These are phyloP conservation scores for Eupithecia tripunctaria DNA, from an alignment of 2,888 invertebrate species.

Conservation along the genomic window DNA sequence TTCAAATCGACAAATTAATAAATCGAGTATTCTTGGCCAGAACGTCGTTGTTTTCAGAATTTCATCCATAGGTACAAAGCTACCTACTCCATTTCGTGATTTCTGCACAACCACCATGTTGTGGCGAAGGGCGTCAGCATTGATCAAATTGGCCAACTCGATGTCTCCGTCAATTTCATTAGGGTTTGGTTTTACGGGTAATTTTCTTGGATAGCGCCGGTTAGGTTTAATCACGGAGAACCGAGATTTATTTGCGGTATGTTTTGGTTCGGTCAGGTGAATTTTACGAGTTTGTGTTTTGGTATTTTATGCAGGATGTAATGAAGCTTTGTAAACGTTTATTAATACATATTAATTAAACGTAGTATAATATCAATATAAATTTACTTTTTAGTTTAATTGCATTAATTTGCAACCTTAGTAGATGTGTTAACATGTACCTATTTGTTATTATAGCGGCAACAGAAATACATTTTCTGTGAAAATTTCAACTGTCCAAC, in stretches of 20 bases:
- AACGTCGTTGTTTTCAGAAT: no score
- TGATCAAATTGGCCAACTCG: slow-evolving; percentile 42
- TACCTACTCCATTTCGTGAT: neutral
- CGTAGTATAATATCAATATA: neutral
- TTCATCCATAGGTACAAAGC: no score
- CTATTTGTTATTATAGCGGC: no score
- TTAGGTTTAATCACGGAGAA: slow-evolving; percentile 50
- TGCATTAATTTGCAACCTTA: neutral
- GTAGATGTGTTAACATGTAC: no score
- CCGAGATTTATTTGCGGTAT: slow-evolving; percentile 24
- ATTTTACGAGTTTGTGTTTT: neutral
- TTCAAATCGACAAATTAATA: no score
- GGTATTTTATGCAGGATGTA: neutral
- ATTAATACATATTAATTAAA: neutral
- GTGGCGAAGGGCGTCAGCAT: slow-evolving; percentile 33
- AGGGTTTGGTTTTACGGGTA: slow-evolving; percentile 55
- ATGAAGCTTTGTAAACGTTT: neutral
- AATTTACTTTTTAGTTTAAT: neutral
- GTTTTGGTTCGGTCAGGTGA: slow-evolving; percentile 6
- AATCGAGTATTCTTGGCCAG: no score
- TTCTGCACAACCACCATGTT: neutral
- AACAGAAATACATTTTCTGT: no score
- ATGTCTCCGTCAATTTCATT: slow-evolving; percentile 58
- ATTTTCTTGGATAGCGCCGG: slow-evolving; percentile 50
- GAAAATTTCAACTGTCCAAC: no score